Base-by-base conservation (phyloP, 1,140 invertebrate genomes). In the Eciton burchellii region DNA sequence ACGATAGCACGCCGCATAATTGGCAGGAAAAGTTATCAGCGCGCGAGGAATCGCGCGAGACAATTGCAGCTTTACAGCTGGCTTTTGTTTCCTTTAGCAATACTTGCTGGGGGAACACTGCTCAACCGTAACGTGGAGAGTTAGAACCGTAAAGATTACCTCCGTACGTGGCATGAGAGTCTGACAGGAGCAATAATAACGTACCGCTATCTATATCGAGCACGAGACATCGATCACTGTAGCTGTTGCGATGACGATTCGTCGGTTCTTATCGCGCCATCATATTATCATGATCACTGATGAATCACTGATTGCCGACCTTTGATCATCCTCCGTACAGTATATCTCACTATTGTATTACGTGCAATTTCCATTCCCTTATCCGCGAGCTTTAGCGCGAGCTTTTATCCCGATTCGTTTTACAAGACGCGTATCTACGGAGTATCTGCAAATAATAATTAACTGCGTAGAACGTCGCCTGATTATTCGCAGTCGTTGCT, bases 231-330 rank as follows among this genome's bases (percentile, higher is more conserved):
- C 59, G 45, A 41, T 77, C 4, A 14, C 11, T 21, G 16, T 56
- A 66, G 3, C 41, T 6, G 68, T 85, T 52, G 68, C 41, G 35
- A 59, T 43, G 56, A 63, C 26, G 16, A 60, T 68, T 29, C 4
- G 76, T 21, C 19, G 45, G 73, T 76, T 84, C 72, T 87, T 77
- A 76, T 68, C 63, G 14, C 43, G 19, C 45, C 84, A 82, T 87
- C 77, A 62, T n/a, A n/a, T 24, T 73, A 60, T 84, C 45, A 21
- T 29, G 41, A 74, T 85, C 24, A 35, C 35, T 19, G 35, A 82
- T 83, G 57, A 79, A 43, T 83, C 59, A 56, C 11, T 11, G 74
- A 68, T 45, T 6, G 74, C 49, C 49, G 43, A 72, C 24, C 26
- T 57, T 60, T 19, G 21, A 63, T 77, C 63, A 26, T 14, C 4